Evolutionary conservation across 1,140 invertebrate genomes (phyloP), one percentile per base, ranked within the genome.

Genomic region (Colletes gigas): DNA sequence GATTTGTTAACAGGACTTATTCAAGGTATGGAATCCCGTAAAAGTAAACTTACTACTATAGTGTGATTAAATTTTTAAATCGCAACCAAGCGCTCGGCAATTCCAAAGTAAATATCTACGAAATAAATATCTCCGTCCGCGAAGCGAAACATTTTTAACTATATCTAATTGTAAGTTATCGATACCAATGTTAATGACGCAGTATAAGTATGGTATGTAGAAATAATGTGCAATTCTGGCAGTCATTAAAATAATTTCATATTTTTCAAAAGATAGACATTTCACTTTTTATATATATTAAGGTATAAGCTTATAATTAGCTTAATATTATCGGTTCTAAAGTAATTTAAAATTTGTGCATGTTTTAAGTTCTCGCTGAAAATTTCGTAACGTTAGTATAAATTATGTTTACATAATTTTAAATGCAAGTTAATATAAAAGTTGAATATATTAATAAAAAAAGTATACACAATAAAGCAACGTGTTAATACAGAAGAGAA

Each of bases 21-120:
- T 47, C 90, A 92, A 85, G 92, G 91, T 54, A 92, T 92, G 91
- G 92, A 92, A 84, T 92, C 92, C 65, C 90, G 91, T n/a, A 92
- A 92, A 81, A 90, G 86, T 78, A 92, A 92, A 87, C 86, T 92
- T 39, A 90, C 91, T 30, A 92, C 92, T 41, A 88, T 91, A n/a
- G 92, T 92, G 15, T 92, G 65, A 89, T 66, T 66, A 55, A 73
- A 72, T 60, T 55, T 83, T 78, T 86, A 62, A 73, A 81, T 72
- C 30, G 77, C 55, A 57, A 39, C 30, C 63, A 82, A 82, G 17
- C 77, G 63, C 77, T 78, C 69, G 72, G 55, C n/a, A 73, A 73
- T 52, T 39, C 12, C 14, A 21, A 71, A 52, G 10, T 68, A 50
- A 55, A 84, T 57, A 15, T 52, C 41, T 66, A 21, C n/a, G 12